A percentile compares a stretch with the other conserved stretches of the same genome.
These are phyloP conservation scores for Drosophila suboccidentalis DNA, from an alignment of 2,888 invertebrate genomes.

Conservation along the genomic window DNA sequence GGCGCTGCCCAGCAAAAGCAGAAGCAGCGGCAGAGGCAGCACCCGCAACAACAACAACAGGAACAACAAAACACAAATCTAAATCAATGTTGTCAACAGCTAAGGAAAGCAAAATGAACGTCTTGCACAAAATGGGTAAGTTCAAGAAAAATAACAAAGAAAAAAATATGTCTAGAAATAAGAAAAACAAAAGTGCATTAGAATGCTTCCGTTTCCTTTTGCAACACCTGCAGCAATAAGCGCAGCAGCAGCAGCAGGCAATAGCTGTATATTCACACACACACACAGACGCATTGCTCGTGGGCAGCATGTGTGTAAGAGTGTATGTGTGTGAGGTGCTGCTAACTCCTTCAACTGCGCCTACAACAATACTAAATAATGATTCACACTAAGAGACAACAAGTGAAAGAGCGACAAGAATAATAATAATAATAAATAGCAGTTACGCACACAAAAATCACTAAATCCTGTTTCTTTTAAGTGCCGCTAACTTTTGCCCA, in stretches of 20 bases:
- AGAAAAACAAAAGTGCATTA: conserved; percentile 13
- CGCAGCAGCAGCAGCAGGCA: conserved; percentile 17
- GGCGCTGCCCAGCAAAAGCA: conserved; percentile 44
- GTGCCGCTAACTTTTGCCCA: conserved; percentile 32
- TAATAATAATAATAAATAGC: conserved; percentile 24
- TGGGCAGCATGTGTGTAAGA: conserved; percentile 1
- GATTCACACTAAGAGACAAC: conserved; percentile 30
- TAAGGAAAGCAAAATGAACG: conserved; percentile 65
- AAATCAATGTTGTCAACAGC: conserved; percentile 55
- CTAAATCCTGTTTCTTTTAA: conserved; percentile 49
- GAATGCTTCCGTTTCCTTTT: conserved; percentile 26
- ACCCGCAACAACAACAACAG: conserved; percentile 25
- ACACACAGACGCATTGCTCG: neutral
- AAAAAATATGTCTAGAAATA: conserved; percentile 4
- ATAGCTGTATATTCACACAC: conserved; percentile 14
- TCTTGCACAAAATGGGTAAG: conserved; percentile 77
- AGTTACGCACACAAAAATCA: conserved; percentile 22
- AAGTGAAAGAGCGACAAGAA: conserved; percentile 5
- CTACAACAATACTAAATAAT: conserved; percentile 20
- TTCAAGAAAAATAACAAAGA: conserved; percentile 4
- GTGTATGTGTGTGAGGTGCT: conserved; percentile 17
- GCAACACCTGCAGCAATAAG: conserved; percentile 38
- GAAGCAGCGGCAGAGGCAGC: conserved; percentile 29
- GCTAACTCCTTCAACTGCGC: conserved; percentile 24
- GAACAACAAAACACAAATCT: conserved; percentile 37